These are phyloP conservation scores for Lycocerus yunnanus DNA, from an alignment of 2,888 invertebrate species.

Conservation along the genomic window DNA sequence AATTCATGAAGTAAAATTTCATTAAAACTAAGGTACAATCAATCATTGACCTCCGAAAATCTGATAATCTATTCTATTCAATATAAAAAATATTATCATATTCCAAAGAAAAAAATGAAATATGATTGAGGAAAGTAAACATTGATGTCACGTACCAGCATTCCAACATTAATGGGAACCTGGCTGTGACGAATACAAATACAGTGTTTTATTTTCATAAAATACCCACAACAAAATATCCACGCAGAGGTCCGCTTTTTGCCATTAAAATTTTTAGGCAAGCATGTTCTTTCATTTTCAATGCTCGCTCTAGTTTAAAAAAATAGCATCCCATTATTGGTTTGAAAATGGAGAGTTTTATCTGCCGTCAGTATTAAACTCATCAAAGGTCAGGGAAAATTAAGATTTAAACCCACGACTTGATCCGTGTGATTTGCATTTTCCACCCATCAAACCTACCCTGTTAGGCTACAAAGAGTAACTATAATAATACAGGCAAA, in stretches of 20 bases:
- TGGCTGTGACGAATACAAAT: neutral
- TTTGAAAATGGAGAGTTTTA: too few species aligned
- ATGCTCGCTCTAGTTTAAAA: too few species aligned
- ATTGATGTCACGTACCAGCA: neutral
- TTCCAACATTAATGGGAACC: neutral
- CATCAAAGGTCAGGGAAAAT: too few species aligned
- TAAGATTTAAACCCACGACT: too few species aligned
- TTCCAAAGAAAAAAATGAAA: neutral
- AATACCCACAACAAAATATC: neutral
- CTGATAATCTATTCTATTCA: neutral
- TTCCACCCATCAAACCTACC: too few species aligned
- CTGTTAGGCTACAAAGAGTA: too few species aligned
- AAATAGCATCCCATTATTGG: too few species aligned
- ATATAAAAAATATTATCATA: neutral
- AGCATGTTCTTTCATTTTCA: too few species aligned
- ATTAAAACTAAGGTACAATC: too few species aligned
- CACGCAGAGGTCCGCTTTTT: neutral
- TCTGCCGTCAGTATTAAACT: too few species aligned
- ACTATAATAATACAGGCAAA: too few species aligned
- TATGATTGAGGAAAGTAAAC: neutral
- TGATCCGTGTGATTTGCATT: too few species aligned
- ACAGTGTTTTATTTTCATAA: neutral
- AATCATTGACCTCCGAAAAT: neutral
- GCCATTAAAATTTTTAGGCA: neutral
- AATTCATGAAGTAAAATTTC: neutral